Conservation (phyloP, 2,113 vertebrate species). For the Puntigrus tetrazona region DNA sequence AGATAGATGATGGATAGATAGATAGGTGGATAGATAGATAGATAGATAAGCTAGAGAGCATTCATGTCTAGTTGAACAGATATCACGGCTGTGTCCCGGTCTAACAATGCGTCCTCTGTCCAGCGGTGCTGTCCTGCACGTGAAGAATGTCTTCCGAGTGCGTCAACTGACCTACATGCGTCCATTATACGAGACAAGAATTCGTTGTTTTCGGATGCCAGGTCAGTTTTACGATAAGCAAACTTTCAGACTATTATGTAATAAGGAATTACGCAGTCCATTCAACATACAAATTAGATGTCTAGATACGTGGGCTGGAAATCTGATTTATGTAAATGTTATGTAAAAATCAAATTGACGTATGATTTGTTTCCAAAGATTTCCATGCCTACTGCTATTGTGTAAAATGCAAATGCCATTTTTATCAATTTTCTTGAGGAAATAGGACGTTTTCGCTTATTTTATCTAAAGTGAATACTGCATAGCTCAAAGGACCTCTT, state of each 20-base stretch:
- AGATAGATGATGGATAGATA: no score
- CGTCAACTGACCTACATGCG: conserved; percentile 45
- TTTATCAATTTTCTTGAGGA: neutral
- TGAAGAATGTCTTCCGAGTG: conserved; percentile 41
- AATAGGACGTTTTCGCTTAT: neutral
- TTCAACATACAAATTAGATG: conserved; percentile 17
- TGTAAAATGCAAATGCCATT: neutral
- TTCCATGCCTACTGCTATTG: neutral
- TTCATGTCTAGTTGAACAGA: conserved; percentile 57
- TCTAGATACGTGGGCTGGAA: conserved; percentile 19
- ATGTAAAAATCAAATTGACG: conserved; percentile 28
- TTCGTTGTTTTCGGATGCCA: conserved; percentile 39
- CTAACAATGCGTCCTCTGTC: conserved; percentile 68
- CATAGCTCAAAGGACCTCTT: neutral
- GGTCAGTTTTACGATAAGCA: neutral
- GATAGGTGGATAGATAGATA: no score
- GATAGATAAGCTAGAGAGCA: neutral
- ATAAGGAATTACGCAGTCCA: neutral
- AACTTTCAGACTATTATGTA: neutral
- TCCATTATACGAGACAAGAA: conserved; percentile 53
- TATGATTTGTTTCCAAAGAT: neutral
- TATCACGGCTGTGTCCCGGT: conserved; percentile 59
- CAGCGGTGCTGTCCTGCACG: conserved; percentile 26
- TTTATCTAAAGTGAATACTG: neutral
- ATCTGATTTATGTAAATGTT: conserved; percentile 50